phyloP scores from a whole-genome alignment of 2,888 invertebrate species.

The Dermolepida albohirtum region DNA sequence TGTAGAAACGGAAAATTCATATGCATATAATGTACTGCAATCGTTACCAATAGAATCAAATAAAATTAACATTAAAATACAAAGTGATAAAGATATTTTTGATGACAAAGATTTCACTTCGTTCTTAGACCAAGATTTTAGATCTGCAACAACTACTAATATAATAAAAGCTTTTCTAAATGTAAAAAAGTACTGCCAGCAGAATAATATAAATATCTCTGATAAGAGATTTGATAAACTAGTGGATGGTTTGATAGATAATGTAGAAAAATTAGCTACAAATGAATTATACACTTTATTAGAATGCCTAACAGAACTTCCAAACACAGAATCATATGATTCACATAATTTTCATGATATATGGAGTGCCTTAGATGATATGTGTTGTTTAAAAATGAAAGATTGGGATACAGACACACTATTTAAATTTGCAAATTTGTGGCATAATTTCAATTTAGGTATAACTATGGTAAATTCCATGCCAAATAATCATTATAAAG shows the following conservation, averaged over 20 bases:
- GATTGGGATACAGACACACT: conserved; percentile 69
- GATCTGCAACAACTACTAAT: conserved; percentile 51
- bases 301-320: conserved; percentile 67
- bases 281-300: conserved; percentile 70
- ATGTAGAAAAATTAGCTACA: conserved; percentile 69
- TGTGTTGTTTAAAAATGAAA: conserved; percentile 67
- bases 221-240: conserved; percentile 60
- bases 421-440: conserved; percentile 73
- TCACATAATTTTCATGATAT: conserved; percentile 73
- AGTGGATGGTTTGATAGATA: conserved; percentile 65
- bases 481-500: conserved; percentile 3
- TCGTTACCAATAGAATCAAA: conserved; percentile 4
- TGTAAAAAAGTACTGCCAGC: conserved; percentile 54
- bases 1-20: conserved; percentile 50
- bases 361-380: conserved; percentile 76
- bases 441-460: conserved; percentile 70
- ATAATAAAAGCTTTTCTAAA: conserved; percentile 58
- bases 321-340: conserved; percentile 66
- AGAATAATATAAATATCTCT: conserved; percentile 56
- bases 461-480: conserved; percentile 12
- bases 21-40: conserved; percentile 48
- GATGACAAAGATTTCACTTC: conserved; percentile 50
- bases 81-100: conserved; percentile 14
- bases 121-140: conserved; percentile 55
- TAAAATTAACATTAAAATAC: not conserved